Percentiles rank a stretch among this genome's conserved stretches.
Evolutionary conservation across 2,113 vertebrate species (phyloP).

Genomic region (Falco punctatus): DNA sequence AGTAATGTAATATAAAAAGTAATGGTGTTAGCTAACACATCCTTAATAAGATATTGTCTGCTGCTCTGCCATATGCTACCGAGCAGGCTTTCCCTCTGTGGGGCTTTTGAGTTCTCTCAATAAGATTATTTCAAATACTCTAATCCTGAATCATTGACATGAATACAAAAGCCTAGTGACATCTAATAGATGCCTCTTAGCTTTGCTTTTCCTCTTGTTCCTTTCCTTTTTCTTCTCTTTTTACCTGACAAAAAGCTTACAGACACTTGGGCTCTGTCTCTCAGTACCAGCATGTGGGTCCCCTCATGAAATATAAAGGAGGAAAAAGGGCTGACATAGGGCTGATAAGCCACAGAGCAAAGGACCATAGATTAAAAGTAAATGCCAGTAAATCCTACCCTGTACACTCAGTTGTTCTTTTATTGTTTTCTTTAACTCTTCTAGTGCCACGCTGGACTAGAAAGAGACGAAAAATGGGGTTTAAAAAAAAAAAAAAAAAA

Average conservation of each 20-base stretch:
- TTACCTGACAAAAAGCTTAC: slow-evolving; percentile 87
- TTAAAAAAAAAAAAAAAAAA: not conserved
- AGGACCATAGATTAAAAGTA: slow-evolving; percentile 85
- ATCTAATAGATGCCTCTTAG: slow-evolving; percentile 91
- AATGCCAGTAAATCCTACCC: slow-evolving; percentile 82
- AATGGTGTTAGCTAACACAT: slow-evolving; percentile 82
- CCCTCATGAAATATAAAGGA: slow-evolving; percentile 82
- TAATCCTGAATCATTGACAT: slow-evolving; percentile 90
- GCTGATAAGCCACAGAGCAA: slow-evolving; percentile 82
- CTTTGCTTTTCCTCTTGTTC: slow-evolving; percentile 84
- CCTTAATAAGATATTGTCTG: slow-evolving; percentile 86
- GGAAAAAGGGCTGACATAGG: slow-evolving; percentile 81
- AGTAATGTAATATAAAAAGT: slow-evolving; percentile 79
- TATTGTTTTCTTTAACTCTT: slow-evolving; percentile 83
- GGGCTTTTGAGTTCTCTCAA: slow-evolving; percentile 85
- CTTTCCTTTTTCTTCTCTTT: slow-evolving; percentile 81
- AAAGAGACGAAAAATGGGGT: slow-evolving; percentile 31
- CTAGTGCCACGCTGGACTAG: slow-evolving; percentile 1
- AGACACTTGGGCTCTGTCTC: slow-evolving; percentile 83
- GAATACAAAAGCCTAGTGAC: slow-evolving; percentile 88
- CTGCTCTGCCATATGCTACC: slow-evolving; percentile 80
- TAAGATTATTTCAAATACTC: slow-evolving; percentile 91
- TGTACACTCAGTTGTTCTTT: slow-evolving; percentile 78
- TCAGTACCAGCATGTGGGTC: slow-evolving; percentile 80
- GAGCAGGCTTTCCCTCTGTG: slow-evolving; percentile 76